phyloP scores from a whole-genome alignment of 1,140 invertebrate species.

The Lepidurus arcticus region DNA sequence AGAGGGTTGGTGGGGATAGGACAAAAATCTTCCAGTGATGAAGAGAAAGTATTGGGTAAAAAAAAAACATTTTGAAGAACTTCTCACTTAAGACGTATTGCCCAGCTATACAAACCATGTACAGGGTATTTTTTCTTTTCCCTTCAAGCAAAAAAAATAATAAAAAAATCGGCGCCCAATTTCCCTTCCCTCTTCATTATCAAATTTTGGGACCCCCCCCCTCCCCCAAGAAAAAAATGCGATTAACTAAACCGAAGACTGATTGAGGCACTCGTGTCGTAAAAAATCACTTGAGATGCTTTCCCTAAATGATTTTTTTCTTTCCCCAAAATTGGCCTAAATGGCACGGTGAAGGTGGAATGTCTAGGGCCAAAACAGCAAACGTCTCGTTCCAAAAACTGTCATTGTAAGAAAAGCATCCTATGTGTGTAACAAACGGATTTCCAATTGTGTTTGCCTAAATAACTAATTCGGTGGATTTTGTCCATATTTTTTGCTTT shows the following conservation, averaged over 20 bases:
- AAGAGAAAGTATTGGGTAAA: neutral
- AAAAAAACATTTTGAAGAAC: conserved; percentile 7
- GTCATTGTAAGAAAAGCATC: neutral
- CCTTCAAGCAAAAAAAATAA: neutral
- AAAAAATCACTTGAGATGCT: neutral
- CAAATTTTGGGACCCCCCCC: neutral
- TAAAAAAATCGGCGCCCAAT: neutral
- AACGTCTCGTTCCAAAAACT: neutral
- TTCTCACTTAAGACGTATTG: conserved; percentile 3
- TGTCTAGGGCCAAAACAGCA: conserved; percentile 7
- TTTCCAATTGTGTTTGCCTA: neutral
- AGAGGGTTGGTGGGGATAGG: neutral
- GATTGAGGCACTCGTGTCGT: conserved; percentile 17
- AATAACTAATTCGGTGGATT: conserved; percentile 8
- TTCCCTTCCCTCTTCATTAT: neutral
- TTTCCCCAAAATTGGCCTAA: neutral
- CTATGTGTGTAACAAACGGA: neutral
- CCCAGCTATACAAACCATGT: conserved; percentile 21
- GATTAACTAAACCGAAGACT: neutral
- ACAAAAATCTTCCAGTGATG: neutral
- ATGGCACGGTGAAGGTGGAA: conserved; percentile 17
- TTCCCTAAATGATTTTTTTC: neutral
- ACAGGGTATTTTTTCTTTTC: neutral
- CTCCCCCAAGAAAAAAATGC: neutral
- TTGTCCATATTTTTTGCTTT: neutral